Conservation (phyloP, 2,113 vertebrate species). For the Blennius ocellaris region DNA sequence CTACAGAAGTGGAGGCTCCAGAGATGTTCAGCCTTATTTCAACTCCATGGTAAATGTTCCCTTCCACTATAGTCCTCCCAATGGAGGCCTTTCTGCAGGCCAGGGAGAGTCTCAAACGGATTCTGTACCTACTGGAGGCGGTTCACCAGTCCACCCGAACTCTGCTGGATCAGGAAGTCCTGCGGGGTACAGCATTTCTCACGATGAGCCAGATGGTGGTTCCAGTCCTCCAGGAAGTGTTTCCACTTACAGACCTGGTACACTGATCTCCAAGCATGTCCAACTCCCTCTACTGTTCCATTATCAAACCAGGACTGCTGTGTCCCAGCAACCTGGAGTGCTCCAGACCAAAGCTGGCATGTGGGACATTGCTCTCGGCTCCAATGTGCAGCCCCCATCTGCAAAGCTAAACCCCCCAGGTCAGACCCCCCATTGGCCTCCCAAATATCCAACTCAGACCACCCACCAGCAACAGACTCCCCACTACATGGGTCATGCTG, state of each 20-base stretch:
- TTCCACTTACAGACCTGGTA: not conserved
- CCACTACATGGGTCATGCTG: too few relatives aligned
- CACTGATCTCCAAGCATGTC: not conserved
- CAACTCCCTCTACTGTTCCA: not conserved
- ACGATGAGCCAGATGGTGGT: not conserved
- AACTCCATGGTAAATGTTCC: fast-evolving
- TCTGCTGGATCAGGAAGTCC: not conserved
- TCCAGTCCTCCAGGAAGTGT: slow-evolving; percentile 27
- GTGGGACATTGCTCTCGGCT: not conserved
- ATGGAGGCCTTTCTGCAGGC: not conserved
- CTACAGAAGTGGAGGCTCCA: slow-evolving; percentile 16
- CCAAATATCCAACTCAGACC: too few relatives aligned
- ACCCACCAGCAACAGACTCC: too few relatives aligned
- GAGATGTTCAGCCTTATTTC: not conserved
- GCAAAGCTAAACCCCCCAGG: too few relatives aligned
- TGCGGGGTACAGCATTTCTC: not conserved
- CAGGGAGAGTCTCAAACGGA: not conserved
- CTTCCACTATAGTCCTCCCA: fast-evolving
- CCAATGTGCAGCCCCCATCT: not conserved
- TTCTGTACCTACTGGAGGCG: not conserved
- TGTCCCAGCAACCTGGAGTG: not conserved
- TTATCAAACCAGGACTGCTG: fast-evolving
- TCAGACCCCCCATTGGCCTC: too few relatives aligned
- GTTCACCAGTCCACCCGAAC: not conserved
- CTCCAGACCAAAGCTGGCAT: not conserved